A percentile compares a stretch with the other conserved stretches of the same genome.
phyloP scores from a whole-genome alignment of 2,797 vertebrate genomes.

The Sandelia bainsii region DNA sequence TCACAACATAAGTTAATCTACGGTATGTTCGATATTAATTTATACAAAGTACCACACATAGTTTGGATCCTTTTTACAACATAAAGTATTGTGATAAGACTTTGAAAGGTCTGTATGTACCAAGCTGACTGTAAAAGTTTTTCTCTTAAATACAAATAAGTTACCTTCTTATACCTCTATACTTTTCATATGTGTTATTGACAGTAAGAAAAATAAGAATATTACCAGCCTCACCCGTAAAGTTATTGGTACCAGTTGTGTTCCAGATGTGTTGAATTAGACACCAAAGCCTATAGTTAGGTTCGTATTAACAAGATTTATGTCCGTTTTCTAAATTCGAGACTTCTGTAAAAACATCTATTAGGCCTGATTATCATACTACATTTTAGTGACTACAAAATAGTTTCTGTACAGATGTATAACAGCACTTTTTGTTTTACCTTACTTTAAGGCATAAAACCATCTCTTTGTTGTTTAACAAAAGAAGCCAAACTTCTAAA shows the following conservation, averaged over 20 bases:
- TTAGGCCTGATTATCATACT: neutral
- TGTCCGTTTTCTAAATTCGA: neutral
- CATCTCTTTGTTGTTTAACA: neutral
- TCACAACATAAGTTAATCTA: too few species aligned
- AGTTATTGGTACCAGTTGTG: neutral
- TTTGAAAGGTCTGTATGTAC: neutral
- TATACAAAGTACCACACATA: neutral
- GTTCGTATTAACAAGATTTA: neutral
- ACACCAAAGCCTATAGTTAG: neutral
- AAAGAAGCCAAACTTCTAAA: neutral
- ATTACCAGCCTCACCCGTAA: too few species aligned
- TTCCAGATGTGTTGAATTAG: neutral
- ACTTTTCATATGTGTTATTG: too few species aligned
- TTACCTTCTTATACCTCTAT: too few species aligned
- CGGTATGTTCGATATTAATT: too few species aligned
- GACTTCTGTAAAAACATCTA: neutral
- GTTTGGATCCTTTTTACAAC: neutral
- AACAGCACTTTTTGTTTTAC: neutral
- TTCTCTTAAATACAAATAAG: too few species aligned
- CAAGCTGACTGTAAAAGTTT: too few species aligned
- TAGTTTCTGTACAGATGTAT: neutral
- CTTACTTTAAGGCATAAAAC: neutral
- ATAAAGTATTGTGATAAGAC: neutral
- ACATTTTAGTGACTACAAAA: neutral
- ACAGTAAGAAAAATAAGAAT: too few species aligned